phyloP scores from a whole-genome alignment of 30 jellyfish, hydroid and myxozoan genomes.

The Morbakka virulenta region DNA sequence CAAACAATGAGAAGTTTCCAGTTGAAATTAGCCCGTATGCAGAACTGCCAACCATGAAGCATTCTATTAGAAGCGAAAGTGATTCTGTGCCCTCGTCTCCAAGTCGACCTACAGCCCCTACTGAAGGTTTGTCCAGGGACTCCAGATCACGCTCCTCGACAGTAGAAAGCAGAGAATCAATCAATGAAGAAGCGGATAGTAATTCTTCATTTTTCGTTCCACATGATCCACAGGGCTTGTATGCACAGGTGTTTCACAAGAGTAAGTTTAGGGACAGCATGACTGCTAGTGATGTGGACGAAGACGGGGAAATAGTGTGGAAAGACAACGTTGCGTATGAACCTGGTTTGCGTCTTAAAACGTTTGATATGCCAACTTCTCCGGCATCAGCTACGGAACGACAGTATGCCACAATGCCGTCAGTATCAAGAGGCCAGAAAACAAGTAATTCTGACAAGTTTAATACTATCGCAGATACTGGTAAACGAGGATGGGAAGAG shows the following conservation, averaged over 20 bases:
- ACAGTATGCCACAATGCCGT: constrained; percentile 90
- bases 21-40: constrained; percentile 65
- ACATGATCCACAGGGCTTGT: constrained; percentile 74
- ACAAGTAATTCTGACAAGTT: constrained; percentile 35
- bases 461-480: constrained; percentile 51
- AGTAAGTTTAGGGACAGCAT: neutral
- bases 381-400: constrained; percentile 41
- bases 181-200: constrained; percentile 1
- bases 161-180: constrained; percentile 69
- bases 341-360: neutral
- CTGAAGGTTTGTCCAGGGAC: constrained; percentile 32
- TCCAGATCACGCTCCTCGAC: constrained; percentile 77
- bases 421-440: constrained; percentile 65
- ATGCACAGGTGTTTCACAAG: neutral
- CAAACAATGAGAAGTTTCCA: constrained; percentile 15
- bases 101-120: constrained; percentile 5
- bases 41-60: constrained; percentile 14
- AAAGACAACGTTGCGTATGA: constrained; percentile 81
- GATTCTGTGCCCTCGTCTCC: constrained; percentile 91
- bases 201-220: constrained; percentile 35
- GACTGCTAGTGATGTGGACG: constrained; percentile 68
- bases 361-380: constrained; percentile 9
- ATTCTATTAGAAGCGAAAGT: constrained; percentile 26
- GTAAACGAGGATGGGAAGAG: constrained; percentile 41
- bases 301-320: constrained; percentile 84